Evolutionary conservation across 1,140 invertebrate species (phyloP).

Genomic region (Glossosoma conforme): DNA sequence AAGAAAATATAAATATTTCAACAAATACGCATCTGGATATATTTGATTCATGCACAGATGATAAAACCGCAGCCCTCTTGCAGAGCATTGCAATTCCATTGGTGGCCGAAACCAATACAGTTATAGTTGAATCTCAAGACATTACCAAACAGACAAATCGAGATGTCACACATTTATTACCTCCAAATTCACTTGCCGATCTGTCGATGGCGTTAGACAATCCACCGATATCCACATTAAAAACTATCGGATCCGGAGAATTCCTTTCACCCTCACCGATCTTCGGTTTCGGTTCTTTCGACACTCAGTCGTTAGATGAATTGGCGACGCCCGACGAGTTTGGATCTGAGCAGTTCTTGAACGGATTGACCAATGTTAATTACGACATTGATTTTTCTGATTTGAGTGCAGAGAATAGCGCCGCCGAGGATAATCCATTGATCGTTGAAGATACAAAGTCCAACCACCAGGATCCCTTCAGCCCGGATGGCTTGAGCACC

Average conservation of each 20-base stretch:
- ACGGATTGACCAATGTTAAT: conserved; percentile 62
- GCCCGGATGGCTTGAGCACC: conserved; percentile 35
- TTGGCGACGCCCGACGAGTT: conserved; percentile 55
- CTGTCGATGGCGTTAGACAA: conserved; percentile 22
- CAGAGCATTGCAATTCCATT: conserved; percentile 6
- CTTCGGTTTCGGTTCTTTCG: conserved; percentile 46
- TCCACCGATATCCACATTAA: conserved; percentile 27
- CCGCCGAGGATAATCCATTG: conserved; percentile 53
- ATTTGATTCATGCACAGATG: conserved; percentile 24
- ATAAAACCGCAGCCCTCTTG: conserved; percentile 21
- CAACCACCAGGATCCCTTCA: conserved; percentile 37
- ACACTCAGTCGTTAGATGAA: conserved; percentile 53
- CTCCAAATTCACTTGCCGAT: conserved; percentile 36
- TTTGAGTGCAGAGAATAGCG: conserved; percentile 62
- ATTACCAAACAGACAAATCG: no score
- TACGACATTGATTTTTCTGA: conserved; percentile 70
- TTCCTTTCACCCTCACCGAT: conserved; percentile 52
- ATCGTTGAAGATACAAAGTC: not conserved
- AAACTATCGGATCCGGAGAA: conserved; percentile 39
- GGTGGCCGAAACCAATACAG: not conserved
- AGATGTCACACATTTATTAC: conserved; percentile 37
- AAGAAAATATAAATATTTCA: conserved; percentile 11
- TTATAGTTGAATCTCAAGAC: not conserved
- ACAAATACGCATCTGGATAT: conserved; percentile 15
- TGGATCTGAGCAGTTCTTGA: conserved; percentile 43